These are phyloP conservation scores for Callopanchax toddi DNA, from an alignment of 2,113 vertebrate genomes.

Conservation along the genomic window DNA sequence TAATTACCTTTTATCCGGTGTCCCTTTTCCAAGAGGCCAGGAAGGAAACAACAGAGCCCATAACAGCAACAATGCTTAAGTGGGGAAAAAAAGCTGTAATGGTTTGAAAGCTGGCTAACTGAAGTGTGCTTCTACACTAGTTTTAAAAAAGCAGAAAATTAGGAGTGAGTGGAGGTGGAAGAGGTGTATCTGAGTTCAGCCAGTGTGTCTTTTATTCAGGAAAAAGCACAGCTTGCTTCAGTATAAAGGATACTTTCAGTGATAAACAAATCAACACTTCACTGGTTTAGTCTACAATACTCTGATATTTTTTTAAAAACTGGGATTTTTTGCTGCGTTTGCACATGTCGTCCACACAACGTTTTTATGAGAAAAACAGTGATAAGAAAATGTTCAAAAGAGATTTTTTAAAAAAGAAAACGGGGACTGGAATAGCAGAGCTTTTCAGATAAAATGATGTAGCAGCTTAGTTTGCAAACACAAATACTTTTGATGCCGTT, in stretches of 20 bases:
- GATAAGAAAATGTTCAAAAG: too few relatives aligned
- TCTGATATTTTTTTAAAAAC: too few relatives aligned
- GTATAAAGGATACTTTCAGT: constrained; percentile 31
- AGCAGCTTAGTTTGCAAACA: too few relatives aligned
- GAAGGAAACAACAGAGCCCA: constrained; percentile 55
- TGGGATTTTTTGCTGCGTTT: too few relatives aligned
- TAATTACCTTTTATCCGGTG: constrained; percentile 75
- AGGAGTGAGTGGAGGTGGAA: constrained; percentile 19
- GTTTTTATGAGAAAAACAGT: too few relatives aligned
- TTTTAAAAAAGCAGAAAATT: constrained; percentile 25
- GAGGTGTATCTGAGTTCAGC: constrained; percentile 49
- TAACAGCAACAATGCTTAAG: constrained; percentile 41
- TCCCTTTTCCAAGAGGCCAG: constrained; percentile 62
- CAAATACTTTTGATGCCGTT: too few relatives aligned
- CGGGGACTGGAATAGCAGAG: too few relatives aligned
- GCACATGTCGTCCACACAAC: too few relatives aligned
- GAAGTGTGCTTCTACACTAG: constrained; percentile 41
- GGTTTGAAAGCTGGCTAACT: constrained; percentile 36
- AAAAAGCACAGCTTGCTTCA: constrained; percentile 36
- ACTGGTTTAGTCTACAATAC: too few relatives aligned
- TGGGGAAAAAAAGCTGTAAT: constrained; percentile 31
- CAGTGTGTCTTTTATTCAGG: constrained; percentile 58
- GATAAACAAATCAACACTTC: neutral
- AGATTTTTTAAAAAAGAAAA: too few relatives aligned
- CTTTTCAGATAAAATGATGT: too few relatives aligned